phyloP scores from a whole-genome alignment of 2,888 invertebrate genomes.

The Fragum sueziense region DNA sequence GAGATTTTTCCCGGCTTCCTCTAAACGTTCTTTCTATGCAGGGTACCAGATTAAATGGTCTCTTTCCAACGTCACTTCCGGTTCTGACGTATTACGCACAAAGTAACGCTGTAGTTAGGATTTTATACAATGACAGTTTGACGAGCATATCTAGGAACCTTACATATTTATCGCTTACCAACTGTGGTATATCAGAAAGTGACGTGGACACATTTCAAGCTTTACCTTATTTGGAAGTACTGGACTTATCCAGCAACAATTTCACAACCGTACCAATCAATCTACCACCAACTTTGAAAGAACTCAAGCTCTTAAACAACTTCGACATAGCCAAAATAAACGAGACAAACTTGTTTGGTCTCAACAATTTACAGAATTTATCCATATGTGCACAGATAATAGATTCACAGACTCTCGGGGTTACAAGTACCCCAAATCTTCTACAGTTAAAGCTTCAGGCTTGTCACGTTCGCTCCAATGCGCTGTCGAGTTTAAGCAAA shows the following conservation, averaged over 20 bases:
- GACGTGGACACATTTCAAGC: neutral
- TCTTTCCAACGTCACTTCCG: neutral
- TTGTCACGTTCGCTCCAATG: neutral
- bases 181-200: neutral
- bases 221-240: neutral
- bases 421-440: neutral
- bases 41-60: neutral
- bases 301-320: neutral
- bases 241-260: neutral
- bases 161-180: neutral
- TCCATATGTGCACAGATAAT: neutral
- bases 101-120: neutral
- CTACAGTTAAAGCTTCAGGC: neutral
- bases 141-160: neutral
- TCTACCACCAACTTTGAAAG: constrained; percentile 1
- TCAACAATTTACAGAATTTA: neutral
- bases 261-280: neutral
- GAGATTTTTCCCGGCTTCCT: neutral
- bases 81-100: neutral
- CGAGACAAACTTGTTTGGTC: neutral
- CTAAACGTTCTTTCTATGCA: neutral
- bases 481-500: neutral
- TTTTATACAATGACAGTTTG: neutral
- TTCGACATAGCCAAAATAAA: neutral
- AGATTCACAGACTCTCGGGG: neutral